A percentile compares a stretch with the other conserved stretches of the same genome.
phyloP scores from a whole-genome alignment of 2,888 invertebrate genomes.

The Tetragonisca angustula region DNA sequence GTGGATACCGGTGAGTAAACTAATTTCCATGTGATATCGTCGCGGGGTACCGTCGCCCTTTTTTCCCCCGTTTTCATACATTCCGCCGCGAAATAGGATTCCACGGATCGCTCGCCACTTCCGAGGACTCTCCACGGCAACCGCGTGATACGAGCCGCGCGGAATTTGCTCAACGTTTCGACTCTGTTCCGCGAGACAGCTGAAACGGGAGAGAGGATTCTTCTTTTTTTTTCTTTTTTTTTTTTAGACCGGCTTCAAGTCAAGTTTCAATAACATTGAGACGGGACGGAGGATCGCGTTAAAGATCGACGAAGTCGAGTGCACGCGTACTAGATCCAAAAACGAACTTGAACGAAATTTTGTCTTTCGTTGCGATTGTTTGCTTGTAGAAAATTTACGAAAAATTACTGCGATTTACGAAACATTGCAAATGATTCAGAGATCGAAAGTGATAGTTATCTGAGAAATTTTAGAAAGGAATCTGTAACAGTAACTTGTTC shows the following conservation, averaged over 20 bases:
- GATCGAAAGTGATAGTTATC: too few relatives aligned
- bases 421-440: too few relatives aligned
- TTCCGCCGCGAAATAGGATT: neutral
- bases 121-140: neutral
- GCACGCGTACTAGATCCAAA: neutral
- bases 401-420: too few relatives aligned
- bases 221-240: neutral
- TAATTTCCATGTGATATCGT: slow-evolving; percentile 27
- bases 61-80: neutral
- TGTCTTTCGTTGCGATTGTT: neutral
- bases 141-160: neutral
- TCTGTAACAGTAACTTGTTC: too few relatives aligned
- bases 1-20: slow-evolving; percentile 55
- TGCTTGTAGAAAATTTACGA: neutral
- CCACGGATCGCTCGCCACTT: neutral
- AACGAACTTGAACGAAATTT: neutral
- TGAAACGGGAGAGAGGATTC: neutral
- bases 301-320: neutral
- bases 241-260: neutral
- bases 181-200: neutral
- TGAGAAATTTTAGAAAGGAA: too few relatives aligned
- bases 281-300: neutral
- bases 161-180: slow-evolving; percentile 1
- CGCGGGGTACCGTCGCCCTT: too few relatives aligned
- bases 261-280: neutral